phyloP scores from a whole-genome alignment of 2,888 invertebrate genomes.

The Andrena trimmerana region DNA sequence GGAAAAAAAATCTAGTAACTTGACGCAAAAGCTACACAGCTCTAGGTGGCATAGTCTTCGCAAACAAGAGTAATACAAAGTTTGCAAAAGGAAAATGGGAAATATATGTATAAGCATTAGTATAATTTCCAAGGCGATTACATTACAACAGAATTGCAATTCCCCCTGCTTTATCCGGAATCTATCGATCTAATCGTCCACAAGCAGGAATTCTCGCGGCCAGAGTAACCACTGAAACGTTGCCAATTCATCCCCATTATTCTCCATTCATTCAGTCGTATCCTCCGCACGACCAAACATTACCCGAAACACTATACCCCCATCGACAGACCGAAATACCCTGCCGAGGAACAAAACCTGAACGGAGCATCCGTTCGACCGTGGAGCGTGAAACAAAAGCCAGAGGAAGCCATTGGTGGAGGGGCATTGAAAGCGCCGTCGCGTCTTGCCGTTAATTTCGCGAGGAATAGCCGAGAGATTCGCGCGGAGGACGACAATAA shows the following conservation, averaged over 20 bases:
- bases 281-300: neutral
- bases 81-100: too few relatives aligned
- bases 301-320: neutral
- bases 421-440: neutral
- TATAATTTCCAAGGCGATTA: too few relatives aligned
- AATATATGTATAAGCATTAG: too few relatives aligned
- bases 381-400: neutral
- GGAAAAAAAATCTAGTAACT: too few relatives aligned
- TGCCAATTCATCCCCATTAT: constrained; percentile 1
- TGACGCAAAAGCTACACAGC: too few relatives aligned
- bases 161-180: too few relatives aligned
- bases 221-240: neutral
- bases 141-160: too few relatives aligned
- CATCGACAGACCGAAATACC: neutral
- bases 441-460: constrained; percentile 10
- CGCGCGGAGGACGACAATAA: neutral
- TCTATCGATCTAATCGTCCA: too few relatives aligned
- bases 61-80: too few relatives aligned
- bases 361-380: neutral
- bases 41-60: too few relatives aligned
- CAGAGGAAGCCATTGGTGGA: neutral
- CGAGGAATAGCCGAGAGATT: neutral
- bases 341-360: neutral
- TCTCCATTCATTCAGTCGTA: neutral
- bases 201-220: neutral